Base-by-base conservation (phyloP, 2,113 vertebrate species). In the Rhea pennata region DNA sequence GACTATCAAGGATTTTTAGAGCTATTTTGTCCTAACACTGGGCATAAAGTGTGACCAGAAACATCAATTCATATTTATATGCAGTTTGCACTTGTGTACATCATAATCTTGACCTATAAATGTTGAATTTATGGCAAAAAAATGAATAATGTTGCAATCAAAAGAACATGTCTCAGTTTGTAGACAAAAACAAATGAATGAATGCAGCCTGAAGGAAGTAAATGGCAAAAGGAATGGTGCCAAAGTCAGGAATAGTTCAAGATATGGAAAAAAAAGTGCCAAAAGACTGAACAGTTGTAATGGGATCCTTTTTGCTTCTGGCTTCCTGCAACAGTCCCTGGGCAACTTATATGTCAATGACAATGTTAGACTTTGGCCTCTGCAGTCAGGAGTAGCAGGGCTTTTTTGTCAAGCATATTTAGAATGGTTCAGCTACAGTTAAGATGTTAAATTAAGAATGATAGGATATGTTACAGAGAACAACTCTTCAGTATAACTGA, bases 91-190 rank as follows among this genome's bases (percentile, higher is more conserved):
- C 62, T 91, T 86, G 64, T 92, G 77, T 88, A 54, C 10, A 58
- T 72, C 23, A 56, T 89, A 83, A 91, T 66, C 42, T 78, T 89
- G 29, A 96, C 73, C 67, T 95, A 70, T 70, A 91, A 95, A 93
- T 92, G 7, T 56, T 44, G 27, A 17, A 77, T 90, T 95, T 91
- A 95, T 14, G 53, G 44, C 44, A 92, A 92, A 96, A 61, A 83
- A 94, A 81, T 86, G 40, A 56, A 56, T 29, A 29, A 91, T 91
- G 29, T 90, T 93, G 33, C 44, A 72, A 72, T 91, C 54, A 71
- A 67, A 85, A 95, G 36, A 95, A 4, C 15, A 72, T 84, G 44
- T 76, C 33, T 79, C 59, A 80, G 27, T 88, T 82, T 78, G 14
- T 46, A 94, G 80, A 80, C 16, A 24, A 19, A 88, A 69, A 33